These are phyloP conservation scores for Hippasteria phrygiana DNA, from an alignment of 53 echinoderm and acorn worm genomes.

Conservation along the genomic window DNA sequence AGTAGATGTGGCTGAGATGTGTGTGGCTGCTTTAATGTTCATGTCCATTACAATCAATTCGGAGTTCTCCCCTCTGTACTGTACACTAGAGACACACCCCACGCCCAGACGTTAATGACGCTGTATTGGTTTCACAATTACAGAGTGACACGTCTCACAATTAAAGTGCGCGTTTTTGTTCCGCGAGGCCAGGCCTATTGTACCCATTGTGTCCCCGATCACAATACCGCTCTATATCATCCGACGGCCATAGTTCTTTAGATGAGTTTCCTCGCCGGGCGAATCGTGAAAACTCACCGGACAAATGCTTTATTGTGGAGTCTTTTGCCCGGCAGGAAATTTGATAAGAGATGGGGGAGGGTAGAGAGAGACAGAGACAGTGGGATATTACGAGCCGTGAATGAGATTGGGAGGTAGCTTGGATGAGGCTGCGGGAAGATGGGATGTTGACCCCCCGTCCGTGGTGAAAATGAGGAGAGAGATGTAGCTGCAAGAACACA, in stretches of 20 bases:
- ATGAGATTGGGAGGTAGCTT: constrained; percentile 1
- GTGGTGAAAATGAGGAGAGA: constrained; percentile 11
- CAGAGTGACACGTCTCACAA: constrained; percentile 38
- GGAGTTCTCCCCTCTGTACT: background rate
- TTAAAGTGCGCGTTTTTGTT: constrained; percentile 42
- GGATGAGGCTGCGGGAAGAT: constrained; percentile 15
- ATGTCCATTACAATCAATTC: constrained; percentile 29
- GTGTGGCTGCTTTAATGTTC: constrained; percentile 10
- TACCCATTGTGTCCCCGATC: background rate
- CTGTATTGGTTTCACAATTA: constrained; percentile 36
- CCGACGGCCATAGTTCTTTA: too few species aligned
- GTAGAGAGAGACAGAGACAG: background rate
- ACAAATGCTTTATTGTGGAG: constrained; percentile 26
- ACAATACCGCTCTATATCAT: background rate
- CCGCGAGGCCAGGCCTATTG: constrained; percentile 17
- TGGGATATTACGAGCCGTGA: constrained; percentile 17
- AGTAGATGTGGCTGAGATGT: background rate
- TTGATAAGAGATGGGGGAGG: constrained; percentile 23
- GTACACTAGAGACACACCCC: background rate
- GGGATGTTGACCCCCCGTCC: background rate
- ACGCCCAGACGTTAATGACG: constrained; percentile 28
- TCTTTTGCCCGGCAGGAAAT: constrained; percentile 44
- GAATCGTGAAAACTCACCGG: constrained; percentile 5
- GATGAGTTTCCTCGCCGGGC: background rate
- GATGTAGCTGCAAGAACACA: constrained; percentile 1